Evolutionary conservation across 1,140 invertebrate genomes (phyloP), one percentile per base, ranked within the genome.

Genomic region (Bombus huntii): DNA sequence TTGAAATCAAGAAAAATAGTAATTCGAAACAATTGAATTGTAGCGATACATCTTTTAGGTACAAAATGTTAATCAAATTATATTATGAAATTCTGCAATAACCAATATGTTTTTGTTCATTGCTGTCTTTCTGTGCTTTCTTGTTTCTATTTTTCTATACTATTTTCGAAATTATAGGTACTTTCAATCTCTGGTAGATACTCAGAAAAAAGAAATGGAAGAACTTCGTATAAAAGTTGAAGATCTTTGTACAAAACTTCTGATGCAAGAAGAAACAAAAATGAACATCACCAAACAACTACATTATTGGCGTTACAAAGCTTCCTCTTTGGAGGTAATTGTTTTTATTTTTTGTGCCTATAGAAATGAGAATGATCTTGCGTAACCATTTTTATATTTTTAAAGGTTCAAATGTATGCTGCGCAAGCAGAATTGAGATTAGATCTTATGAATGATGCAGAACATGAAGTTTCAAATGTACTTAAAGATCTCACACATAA

Each of bases 221-320:
- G 92, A 94, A 57, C 81, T 94, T 6, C 76, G 85, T n/a, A 79
- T 85, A 31, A 89, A 92, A 72, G 68, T 94, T 28, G 93, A 94
- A 79, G 84, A 88, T 68, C 89, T 92, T 87, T 91, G 90, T 59
- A 92, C 92, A 39, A 83, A 93, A 34, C 90, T 92, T 77, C 87
- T 93, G 59, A 2, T 93, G 28, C 83, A 91, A 37, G 90, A 93
- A 73, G 92, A 94, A 81, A 83, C 81, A 42, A 91, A 93, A 34
- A 80, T 88, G 28, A 88, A 92, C 78, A 37, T 88, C 3, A 76
- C 86, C 9, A 92, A 90, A 80, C 87, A 94, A 85, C 22, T 94
- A 12, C 86, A 83, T 85, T 90, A 91, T 44, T 95, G 93, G 93
- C 89, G 85, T 73, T 82, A 71, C 44, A 91, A 91, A 87, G 89